A percentile compares a stretch with the other conserved stretches of the same genome.
Conservation (phyloP, 2,113 vertebrate genomes). For the Thermophis baileyi region DNA sequence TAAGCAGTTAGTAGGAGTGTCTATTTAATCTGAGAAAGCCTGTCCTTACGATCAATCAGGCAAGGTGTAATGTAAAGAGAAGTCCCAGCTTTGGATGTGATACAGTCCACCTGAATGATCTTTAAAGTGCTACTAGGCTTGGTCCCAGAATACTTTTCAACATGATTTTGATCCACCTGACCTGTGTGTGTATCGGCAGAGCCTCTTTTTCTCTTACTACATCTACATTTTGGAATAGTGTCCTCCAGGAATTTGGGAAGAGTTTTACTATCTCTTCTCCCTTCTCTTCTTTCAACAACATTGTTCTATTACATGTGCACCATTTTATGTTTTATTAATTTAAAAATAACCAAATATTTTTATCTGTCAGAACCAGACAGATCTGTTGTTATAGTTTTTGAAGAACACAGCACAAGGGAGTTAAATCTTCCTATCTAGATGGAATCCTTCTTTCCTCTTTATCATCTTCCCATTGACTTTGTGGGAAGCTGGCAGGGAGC, state of each 20-base stretch:
- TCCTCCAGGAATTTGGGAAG: not conserved
- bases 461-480: not conserved
- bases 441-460: conserved; percentile 29
- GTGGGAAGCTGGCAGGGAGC: not conserved
- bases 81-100: not conserved
- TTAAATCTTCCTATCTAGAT: conserved; percentile 37
- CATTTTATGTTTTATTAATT: conserved; percentile 35
- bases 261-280: not conserved
- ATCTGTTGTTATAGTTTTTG: conserved; percentile 19
- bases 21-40: not conserved
- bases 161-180: not conserved
- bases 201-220: not conserved
- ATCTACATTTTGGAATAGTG: not conserved
- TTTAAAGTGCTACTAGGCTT: not conserved
- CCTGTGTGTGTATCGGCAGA: not conserved
- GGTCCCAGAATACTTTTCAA: not conserved
- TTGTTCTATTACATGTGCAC: not conserved
- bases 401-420: conserved; percentile 25
- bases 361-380: not conserved
- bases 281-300: not conserved
- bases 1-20: not conserved
- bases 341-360: conserved; percentile 11
- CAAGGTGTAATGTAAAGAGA: not conserved
- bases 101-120: not conserved
- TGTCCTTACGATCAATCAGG: not conserved